Conservation (phyloP, 2,113 vertebrate species). For the Poecile atricapillus region DNA sequence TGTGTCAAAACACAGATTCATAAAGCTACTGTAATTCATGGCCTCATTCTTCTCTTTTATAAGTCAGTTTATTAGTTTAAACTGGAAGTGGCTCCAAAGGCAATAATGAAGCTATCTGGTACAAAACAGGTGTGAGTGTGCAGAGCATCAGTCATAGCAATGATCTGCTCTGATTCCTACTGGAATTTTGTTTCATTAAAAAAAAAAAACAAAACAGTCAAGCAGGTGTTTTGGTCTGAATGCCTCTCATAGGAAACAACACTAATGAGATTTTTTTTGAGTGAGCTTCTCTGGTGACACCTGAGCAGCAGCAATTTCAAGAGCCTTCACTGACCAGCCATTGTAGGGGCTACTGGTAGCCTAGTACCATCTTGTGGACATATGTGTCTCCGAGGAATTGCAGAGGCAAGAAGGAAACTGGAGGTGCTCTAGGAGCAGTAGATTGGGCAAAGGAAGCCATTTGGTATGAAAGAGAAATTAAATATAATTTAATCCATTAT, state of each 20-base stretch:
- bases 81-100: background rate
- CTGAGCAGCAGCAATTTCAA: background rate
- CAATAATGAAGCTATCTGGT: background rate
- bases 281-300: background rate
- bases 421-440: background rate
- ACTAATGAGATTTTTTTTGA: background rate
- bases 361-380: conserved; percentile 56
- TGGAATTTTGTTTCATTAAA: background rate
- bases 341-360: conserved; percentile 7
- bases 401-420: background rate
- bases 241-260: background rate
- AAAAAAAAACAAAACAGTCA: background rate
- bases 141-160: background rate
- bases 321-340: background rate
- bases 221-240: background rate
- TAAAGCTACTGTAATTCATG: background rate
- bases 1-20: conserved; percentile 20
- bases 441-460: background rate
- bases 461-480: background rate
- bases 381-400: background rate
- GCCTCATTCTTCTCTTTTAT: background rate
- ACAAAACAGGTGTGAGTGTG: background rate
- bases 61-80: background rate
- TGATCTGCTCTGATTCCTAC: background rate
- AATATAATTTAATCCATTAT: background rate